phyloP scores from a whole-genome alignment of 2,888 invertebrate species.

The Leucophenga montana region DNA sequence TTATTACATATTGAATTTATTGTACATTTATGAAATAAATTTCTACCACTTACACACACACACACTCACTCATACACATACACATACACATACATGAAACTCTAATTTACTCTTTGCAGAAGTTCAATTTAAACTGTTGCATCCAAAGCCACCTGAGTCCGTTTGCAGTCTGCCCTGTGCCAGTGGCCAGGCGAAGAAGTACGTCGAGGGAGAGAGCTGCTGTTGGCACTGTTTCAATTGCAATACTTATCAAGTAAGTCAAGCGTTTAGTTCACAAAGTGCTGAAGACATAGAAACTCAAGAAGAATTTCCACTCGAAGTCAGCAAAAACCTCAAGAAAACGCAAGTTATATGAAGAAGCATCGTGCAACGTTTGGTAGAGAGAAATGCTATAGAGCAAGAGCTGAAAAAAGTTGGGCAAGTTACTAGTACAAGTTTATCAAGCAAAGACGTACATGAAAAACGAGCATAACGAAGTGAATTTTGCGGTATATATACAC shows the following conservation, averaged over 20 bases:
- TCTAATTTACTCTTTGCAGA: slow-evolving; percentile 74
- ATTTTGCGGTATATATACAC: no score
- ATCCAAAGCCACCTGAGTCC: slow-evolving; percentile 87
- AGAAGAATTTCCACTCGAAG: no score
- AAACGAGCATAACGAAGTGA: neutral
- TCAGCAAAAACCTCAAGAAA: no score
- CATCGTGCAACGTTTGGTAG: no score
- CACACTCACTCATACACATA: slow-evolving; percentile 1
- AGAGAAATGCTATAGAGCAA: no score
- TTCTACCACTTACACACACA: slow-evolving; percentile 13
- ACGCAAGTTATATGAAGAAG: no score
- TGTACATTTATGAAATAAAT: neutral
- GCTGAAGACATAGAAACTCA: no score
- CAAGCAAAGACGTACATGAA: neutral
- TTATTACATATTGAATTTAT: no score
- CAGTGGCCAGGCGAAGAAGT: slow-evolving; percentile 91
- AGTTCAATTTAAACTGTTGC: slow-evolving; percentile 87
- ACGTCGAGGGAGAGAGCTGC: slow-evolving; percentile 93
- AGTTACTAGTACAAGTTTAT: neutral
- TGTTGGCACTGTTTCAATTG: slow-evolving; percentile 97
- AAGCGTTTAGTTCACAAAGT: slow-evolving; percentile 6
- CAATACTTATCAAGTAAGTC: slow-evolving; percentile 85
- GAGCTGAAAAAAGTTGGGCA: no score
- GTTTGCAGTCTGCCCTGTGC: slow-evolving; percentile 93
- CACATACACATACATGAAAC: neutral